phyloP scores from a whole-genome alignment of 2,113 vertebrate species.

The Centropus unirufus region DNA sequence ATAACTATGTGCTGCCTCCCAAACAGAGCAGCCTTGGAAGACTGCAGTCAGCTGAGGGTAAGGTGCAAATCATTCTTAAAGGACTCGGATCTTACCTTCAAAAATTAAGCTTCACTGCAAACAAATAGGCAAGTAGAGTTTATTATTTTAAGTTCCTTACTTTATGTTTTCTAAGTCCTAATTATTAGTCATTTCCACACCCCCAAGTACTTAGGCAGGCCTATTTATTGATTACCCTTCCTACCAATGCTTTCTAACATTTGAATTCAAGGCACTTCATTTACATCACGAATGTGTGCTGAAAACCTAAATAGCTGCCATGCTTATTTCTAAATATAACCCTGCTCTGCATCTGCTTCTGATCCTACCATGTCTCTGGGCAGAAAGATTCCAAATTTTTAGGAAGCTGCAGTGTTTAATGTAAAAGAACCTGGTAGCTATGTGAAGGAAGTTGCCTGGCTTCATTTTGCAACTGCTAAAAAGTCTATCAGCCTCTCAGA shows the following conservation, averaged over 20 bases:
- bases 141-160: not conserved
- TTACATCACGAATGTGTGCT: accelerated
- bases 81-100: not conserved
- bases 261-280: not conserved
- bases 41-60: accelerated
- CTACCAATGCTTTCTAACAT: not conserved
- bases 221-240: not conserved
- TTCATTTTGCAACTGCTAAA: conserved; percentile 31
- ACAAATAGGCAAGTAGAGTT: not conserved
- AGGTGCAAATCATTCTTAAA: not conserved
- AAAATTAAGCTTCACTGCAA: not conserved
- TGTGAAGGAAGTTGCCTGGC: conserved; percentile 27
- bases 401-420: conserved; percentile 20
- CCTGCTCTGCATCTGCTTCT: not conserved
- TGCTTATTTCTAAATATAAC: not conserved
- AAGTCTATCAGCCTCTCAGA: conserved; percentile 12
- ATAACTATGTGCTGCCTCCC: not conserved
- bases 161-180: not conserved
- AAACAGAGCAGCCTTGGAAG: not conserved
- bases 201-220: not conserved
- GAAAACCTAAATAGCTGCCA: not conserved
- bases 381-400: not conserved
- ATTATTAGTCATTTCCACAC: not conserved
- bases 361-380: not conserved
- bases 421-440: not conserved